Evolutionary conservation across 2,113 vertebrate species (phyloP).

Genomic region (Origma solitaria): DNA sequence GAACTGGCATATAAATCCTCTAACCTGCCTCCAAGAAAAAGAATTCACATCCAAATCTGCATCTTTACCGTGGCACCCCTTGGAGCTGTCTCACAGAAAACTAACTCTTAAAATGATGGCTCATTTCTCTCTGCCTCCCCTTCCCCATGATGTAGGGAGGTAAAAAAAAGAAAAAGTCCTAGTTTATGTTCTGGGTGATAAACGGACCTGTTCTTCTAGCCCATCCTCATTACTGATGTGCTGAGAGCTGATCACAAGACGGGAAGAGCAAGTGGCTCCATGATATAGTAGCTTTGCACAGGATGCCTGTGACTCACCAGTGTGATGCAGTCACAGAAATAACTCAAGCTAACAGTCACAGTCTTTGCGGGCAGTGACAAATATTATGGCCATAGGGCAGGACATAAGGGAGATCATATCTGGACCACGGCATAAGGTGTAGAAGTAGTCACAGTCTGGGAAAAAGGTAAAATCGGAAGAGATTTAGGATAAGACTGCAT

Average conservation of each 20-base stretch:
- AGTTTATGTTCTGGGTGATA: not conserved
- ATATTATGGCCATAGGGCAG: not conserved
- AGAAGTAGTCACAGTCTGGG: not conserved
- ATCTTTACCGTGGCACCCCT: not conserved
- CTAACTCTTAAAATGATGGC: not conserved
- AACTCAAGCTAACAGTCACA: conserved; percentile 21
- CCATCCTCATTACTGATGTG: not conserved
- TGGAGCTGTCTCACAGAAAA: not conserved
- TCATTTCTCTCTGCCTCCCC: not conserved
- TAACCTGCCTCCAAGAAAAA: not conserved
- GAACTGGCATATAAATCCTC: not conserved
- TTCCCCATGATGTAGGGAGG: rapidly evolving
- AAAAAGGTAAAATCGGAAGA: not conserved
- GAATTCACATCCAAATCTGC: not conserved
- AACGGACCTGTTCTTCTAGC: not conserved
- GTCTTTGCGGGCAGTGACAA: not conserved
- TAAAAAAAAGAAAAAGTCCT: not conserved
- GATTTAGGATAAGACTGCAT: not conserved
- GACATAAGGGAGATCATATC: not conserved
- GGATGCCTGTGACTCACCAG: conserved; percentile 31
- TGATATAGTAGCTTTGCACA: conserved; percentile 24
- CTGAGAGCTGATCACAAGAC: not conserved
- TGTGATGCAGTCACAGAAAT: not conserved
- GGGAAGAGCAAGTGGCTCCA: not conserved
- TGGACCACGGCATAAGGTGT: not conserved